phyloP scores from a whole-genome alignment of 2,113 vertebrate genomes.

The Ailurus styani region DNA sequence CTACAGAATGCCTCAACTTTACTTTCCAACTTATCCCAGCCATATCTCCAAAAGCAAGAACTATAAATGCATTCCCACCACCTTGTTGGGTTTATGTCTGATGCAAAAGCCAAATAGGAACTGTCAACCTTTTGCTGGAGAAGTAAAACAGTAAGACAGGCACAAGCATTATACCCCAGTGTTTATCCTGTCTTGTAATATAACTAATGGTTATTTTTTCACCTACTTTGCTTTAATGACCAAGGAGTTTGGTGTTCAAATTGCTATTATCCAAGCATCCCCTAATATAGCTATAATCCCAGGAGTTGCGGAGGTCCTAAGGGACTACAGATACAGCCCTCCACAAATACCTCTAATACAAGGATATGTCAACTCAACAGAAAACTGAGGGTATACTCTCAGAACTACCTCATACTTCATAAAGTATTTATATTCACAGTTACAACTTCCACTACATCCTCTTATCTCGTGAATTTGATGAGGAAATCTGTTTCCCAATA shows the following conservation, averaged over 20 bases:
- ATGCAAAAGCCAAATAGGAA: background rate
- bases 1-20: background rate
- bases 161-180: background rate
- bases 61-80: background rate
- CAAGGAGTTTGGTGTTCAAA: background rate
- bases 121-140: background rate
- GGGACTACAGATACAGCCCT: background rate
- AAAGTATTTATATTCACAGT: background rate
- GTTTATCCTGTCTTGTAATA: background rate
- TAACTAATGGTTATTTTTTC: background rate
- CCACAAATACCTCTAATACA: background rate
- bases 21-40: background rate
- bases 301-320: background rate
- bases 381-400: background rate
- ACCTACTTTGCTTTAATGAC: background rate
- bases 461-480: background rate
- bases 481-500: background rate
- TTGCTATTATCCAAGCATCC: background rate
- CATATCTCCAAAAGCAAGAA: background rate
- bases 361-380: background rate
- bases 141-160: slow-evolving; percentile 6
- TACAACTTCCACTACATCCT: background rate
- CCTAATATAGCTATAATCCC: background rate
- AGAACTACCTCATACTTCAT: background rate
- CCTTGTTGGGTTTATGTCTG: background rate